phyloP scores from a whole-genome alignment of 2,888 invertebrate genomes.

The Hyppa rectilinea region DNA sequence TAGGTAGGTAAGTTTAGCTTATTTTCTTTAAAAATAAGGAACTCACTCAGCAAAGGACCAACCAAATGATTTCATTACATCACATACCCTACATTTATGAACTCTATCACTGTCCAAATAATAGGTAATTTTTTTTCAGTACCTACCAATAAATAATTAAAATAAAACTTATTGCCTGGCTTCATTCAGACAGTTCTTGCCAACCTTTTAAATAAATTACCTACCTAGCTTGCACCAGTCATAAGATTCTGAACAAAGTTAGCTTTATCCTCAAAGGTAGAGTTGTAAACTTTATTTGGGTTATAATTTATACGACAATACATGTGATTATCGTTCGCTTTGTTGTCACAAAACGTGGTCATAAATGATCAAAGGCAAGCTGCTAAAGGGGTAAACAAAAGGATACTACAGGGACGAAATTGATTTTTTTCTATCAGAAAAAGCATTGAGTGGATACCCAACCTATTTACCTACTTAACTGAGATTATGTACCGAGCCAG shows the following conservation, averaged over 20 bases:
- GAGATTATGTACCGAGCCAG: no score
- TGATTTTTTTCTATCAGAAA: neutral
- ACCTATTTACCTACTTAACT: no score
- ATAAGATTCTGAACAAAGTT: conserved; percentile 38
- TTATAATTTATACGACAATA: conserved; percentile 75
- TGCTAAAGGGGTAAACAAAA: conserved; percentile 70
- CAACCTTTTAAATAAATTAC: conserved; percentile 33
- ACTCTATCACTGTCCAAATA: fast-evolving
- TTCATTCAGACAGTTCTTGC: neutral
- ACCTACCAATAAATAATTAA: no score
- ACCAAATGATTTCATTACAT: neutral
- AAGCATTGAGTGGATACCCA: no score
- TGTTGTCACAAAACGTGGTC: conserved; percentile 75
- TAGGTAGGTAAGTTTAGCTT: no score
- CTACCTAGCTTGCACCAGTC: conserved; percentile 11
- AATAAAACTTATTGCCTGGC: neutral
- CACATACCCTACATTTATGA: neutral
- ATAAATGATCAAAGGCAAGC: conserved; percentile 59
- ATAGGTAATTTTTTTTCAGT: neutral
- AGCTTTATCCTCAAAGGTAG: conserved; percentile 26
- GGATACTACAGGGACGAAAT: conserved; percentile 62
- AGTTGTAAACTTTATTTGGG: conserved; percentile 75
- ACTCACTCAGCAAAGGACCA: neutral
- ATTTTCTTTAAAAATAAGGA: neutral
- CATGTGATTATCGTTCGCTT: conserved; percentile 79